These are phyloP conservation scores for Rhadina sibilatrix DNA, from an alignment of 2,113 vertebrate species.

Conservation along the genomic window DNA sequence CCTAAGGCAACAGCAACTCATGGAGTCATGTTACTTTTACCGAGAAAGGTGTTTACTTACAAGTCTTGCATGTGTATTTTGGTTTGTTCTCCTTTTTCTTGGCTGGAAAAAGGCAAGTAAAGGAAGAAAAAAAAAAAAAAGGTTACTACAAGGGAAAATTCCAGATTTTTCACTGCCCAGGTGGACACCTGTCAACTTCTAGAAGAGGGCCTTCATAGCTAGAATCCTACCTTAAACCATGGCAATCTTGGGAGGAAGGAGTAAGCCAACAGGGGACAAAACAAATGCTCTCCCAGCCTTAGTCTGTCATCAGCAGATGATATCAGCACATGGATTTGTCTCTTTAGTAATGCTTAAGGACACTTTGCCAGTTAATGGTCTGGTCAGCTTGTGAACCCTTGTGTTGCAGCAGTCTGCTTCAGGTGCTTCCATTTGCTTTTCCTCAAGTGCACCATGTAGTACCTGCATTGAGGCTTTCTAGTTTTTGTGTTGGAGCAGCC, in stretches of 20 bases:
- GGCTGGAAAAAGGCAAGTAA: background rate
- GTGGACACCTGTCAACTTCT: background rate
- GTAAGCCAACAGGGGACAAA: background rate
- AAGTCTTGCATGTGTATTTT: background rate
- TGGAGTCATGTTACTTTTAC: background rate
- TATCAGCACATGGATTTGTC: background rate
- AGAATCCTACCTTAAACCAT: background rate
- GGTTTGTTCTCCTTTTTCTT: background rate
- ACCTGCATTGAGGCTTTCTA: background rate
- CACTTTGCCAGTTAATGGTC: background rate
- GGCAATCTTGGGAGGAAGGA: background rate
- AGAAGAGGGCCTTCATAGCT: background rate
- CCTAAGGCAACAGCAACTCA: background rate
- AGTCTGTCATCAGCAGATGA: background rate
- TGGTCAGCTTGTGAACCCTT: background rate
- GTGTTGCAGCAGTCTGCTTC: background rate
- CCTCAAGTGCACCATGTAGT: background rate
- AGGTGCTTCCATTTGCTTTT: background rate
- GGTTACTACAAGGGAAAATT: background rate
- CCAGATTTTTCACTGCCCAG: background rate
- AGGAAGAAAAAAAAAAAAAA: background rate
- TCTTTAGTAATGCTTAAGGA: background rate
- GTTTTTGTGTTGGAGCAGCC: background rate
- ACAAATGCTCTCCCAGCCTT: background rate
- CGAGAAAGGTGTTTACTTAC: background rate